A percentile compares a stretch with the other conserved stretches of the same genome.
Conservation (phyloP, 2,888 invertebrate species). For the Pristionchus exspectatus region DNA sequence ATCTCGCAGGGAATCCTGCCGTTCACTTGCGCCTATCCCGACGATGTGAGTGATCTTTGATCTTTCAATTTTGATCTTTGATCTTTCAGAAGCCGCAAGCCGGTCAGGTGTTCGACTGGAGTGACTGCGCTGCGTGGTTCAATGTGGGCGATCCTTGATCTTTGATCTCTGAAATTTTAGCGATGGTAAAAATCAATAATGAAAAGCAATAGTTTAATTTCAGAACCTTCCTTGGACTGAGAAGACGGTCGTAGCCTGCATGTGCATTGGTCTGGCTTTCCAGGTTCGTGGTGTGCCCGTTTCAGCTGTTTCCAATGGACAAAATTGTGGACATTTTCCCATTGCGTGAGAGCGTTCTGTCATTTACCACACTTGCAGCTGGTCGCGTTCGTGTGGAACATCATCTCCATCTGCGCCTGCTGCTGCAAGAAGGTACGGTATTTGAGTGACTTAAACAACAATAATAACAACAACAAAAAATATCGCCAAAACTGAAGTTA, state of each 20-base stretch:
- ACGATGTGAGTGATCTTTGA: neutral
- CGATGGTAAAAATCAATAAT: neutral
- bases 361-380: neutral
- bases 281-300: neutral
- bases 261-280: conserved; percentile 36
- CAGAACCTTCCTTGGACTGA: conserved; percentile 21
- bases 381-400: conserved; percentile 40
- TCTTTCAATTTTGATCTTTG: neutral
- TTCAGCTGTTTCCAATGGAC: neutral
- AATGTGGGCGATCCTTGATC: neutral
- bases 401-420: conserved; percentile 54
- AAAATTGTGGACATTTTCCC: neutral
- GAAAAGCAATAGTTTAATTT: neutral
- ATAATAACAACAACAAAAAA: too few species aligned
- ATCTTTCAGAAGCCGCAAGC: neutral
- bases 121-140: neutral
- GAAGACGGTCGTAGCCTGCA: conserved; percentile 36
- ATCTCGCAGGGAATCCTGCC: conserved; percentile 40
- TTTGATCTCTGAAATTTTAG: neutral
- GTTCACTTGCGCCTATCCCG: conserved; percentile 28
- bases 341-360: conserved; percentile 11
- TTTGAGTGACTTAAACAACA: too few species aligned
- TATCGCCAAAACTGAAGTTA: too few species aligned
- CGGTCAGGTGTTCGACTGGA: neutral
- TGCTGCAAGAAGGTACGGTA: conserved; percentile 50